phyloP scores from a whole-genome alignment of 2,113 vertebrate species.

The Pyxicephalus adspersus region DNA sequence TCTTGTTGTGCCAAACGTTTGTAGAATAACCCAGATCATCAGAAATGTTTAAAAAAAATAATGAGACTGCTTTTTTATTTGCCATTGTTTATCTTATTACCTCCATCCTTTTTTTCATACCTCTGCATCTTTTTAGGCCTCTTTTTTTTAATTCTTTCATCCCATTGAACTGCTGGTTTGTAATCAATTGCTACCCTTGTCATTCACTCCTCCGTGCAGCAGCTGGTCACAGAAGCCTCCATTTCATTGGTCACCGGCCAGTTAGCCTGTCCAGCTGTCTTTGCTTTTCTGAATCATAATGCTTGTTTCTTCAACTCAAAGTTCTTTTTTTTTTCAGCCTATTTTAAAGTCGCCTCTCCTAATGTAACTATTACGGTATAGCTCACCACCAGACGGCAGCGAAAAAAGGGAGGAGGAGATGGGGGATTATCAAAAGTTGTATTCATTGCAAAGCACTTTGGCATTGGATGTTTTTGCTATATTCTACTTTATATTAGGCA shows the following conservation, averaged over 20 bases:
- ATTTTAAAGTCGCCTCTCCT: constrained; percentile 74
- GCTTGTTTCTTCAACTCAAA: constrained; percentile 72
- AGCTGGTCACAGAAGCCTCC: constrained; percentile 85
- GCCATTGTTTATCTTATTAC: constrained; percentile 64
- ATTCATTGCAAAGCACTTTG: constrained; percentile 56
- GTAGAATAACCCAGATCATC: constrained; percentile 2
- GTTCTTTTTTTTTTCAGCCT: constrained; percentile 67
- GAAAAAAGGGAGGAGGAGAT: constrained; percentile 47
- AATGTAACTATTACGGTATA: constrained; percentile 71
- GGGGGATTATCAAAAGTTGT: constrained; percentile 47
- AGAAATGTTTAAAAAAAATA: neutral
- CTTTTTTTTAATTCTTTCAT: constrained; percentile 69
- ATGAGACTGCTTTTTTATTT: neutral
- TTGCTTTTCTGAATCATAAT: constrained; percentile 75
- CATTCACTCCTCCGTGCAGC: constrained; percentile 80
- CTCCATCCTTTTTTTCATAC: constrained; percentile 34
- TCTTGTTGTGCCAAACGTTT: neutral
- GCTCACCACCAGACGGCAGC: constrained; percentile 59
- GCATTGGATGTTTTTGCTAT: constrained; percentile 60
- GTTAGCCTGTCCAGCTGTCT: constrained; percentile 85
- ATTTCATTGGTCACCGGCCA: constrained; percentile 78
- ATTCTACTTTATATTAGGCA: constrained; percentile 75
- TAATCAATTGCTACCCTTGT: constrained; percentile 90
- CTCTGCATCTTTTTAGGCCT: constrained; percentile 60
- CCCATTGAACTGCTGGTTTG: constrained; percentile 76